phyloP scores from a whole-genome alignment of 2,888 invertebrate species.

The Portevinia maculata region DNA sequence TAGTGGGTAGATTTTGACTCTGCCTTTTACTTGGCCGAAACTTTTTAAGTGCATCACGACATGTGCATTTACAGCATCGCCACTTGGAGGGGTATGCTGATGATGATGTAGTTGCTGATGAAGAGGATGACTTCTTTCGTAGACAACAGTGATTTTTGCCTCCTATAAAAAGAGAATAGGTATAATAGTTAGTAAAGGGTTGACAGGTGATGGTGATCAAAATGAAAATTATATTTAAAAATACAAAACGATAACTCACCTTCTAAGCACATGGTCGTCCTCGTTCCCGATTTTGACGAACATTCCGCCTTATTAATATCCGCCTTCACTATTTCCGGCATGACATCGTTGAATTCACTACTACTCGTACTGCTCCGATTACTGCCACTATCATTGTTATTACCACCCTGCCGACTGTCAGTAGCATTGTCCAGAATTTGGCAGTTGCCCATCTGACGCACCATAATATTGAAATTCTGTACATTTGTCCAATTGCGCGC shows the following conservation, averaged over 20 bases:
- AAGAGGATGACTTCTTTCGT: constrained; percentile 76
- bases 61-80: constrained; percentile 80
- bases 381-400: constrained; percentile 41
- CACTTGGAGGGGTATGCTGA: constrained; percentile 75
- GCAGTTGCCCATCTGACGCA: constrained; percentile 49
- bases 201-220: neutral
- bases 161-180: constrained; percentile 64
- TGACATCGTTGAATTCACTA: constrained; percentile 52
- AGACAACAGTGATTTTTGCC: constrained; percentile 78
- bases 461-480: constrained; percentile 61
- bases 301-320: constrained; percentile 3
- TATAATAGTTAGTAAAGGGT: neutral
- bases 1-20: constrained; percentile 17
- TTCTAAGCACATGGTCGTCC: constrained; percentile 66
- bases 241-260: constrained; percentile 72
- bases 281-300: constrained; percentile 4
- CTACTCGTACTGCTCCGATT: constrained; percentile 63
- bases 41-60: constrained; percentile 77
- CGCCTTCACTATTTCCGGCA: constrained; percentile 21
- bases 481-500: constrained; percentile 34
- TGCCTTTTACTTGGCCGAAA: constrained; percentile 59
- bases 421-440: constrained; percentile 41
- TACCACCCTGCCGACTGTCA: constrained; percentile 31
- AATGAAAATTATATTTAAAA: neutral
- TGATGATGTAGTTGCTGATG: constrained; percentile 32